Base-by-base conservation (phyloP, 2,113 vertebrate genomes). In the Zosterops hypoxanthus region DNA sequence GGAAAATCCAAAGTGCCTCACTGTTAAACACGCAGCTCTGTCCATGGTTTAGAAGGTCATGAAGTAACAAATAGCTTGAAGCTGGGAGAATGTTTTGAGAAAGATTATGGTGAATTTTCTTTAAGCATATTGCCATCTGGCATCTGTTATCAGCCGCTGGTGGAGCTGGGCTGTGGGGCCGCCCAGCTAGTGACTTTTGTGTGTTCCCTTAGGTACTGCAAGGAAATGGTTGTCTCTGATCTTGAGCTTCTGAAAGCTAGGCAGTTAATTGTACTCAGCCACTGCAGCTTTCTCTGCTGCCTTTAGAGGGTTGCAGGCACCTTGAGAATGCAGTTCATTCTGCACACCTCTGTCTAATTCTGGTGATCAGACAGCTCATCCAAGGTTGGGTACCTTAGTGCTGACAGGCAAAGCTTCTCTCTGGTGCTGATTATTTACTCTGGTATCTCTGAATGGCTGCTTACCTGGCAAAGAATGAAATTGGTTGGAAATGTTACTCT, bases 1-100 rank as follows among this genome's bases (percentile, higher is more conserved):
- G 22, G 20, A 69, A 46, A 56, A 57, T 15, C 1, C 1, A 25
- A 31, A 71, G 8, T 4, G 8, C 8, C 23, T 66, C 2, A 1
- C 47, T 80, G 3, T 72, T 77, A 53, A 65, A 44, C 28, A 17
- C 41, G 11, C 14, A 47, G 23, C 26, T 63, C 31, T 57, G 5
- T 39, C 11, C 13, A 7, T 46, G 23, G 7, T 86, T 76, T 60
- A 65, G 46, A 36, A 53, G 23, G 20, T 47, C 13, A 15, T 29
- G 23, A 46, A 65, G 41, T 75, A 70, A 36, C 1, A 10, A 78
- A 20, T 23, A 75, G 33, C 56, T 83, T n/a, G 31, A 72, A 94
- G 15, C 52, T 55, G 44, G 33, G n/a, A 73, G 31, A 39, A 29
- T 49, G 9, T 65, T 94, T 73, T 49, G 46, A 59, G 36, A 65